Evolutionary conservation across 2,888 invertebrate genomes (phyloP), one percentile per base, ranked within the genome.

Genomic region (Apoda limacodes): DNA sequence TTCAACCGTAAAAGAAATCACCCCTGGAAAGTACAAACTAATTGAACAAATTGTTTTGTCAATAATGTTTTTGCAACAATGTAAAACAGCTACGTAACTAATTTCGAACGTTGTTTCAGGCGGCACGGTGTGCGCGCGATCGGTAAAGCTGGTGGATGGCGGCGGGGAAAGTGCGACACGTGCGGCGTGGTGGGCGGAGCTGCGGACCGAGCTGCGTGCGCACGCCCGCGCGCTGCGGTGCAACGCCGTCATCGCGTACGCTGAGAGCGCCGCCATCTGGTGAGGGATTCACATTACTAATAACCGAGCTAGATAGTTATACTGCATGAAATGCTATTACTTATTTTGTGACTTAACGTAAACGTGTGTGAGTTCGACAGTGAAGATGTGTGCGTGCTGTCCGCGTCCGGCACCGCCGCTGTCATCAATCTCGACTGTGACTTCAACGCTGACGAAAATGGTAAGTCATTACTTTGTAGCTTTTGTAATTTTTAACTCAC

Each of bases 181-280:
- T 22, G 96, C 97, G 52, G 89, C 90, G 2, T 98, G 98, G 96
- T 98, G 98, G 98, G 93, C 92, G 1, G 97, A 98, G 71, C 83
- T 98, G 13, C 81, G 98, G 28, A 95, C 95, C 64, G 98, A 98
- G 82, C 90, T 98, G 34, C 84, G 96, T 1, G 95, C 97, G 3
- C 98, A 98, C 64, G 93, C 95, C 4, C 82, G 94, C 21, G 92
- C 95, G 1, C 80, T 98, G 40, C 91, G 93, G 7, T 98, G 98
- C 54, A 95, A 96, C 63, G 94, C 95, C 4, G 94, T 98, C 25
- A 78, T 98, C 22, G 98, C 95, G 0, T 98, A 98, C 67, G 83
- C 85, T n/a, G 98, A 98, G 78, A 85, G 88, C 17, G 92, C 96
- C 0, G 90, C 92, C 40, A 96, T 98, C 50, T 93, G 94, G 95